Conservation (phyloP, 2,888 invertebrate species). For the Sarcophaga carnaria region DNA sequence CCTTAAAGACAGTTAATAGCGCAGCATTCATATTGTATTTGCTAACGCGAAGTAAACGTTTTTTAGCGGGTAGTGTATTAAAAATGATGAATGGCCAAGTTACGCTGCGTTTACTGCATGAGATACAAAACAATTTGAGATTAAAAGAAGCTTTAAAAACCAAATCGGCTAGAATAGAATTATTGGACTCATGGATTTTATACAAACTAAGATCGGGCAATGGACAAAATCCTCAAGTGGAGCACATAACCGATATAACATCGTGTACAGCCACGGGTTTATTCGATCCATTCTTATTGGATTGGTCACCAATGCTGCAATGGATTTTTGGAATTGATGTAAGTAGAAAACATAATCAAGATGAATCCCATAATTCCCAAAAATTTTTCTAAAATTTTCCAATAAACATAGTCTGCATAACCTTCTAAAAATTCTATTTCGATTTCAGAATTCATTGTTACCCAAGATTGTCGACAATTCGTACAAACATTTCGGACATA, state of each 20-base stretch:
- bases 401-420: no score
- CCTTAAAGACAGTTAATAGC: constrained; percentile 84
- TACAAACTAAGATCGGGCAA: constrained; percentile 86
- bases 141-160: constrained; percentile 86
- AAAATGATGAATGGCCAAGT: constrained; percentile 94
- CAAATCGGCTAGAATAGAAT: constrained; percentile 90
- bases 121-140: constrained; percentile 87
- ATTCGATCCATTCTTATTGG: constrained; percentile 94
- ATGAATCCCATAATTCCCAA: no score
- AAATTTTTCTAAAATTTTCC: no score
- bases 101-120: constrained; percentile 90
- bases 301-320: constrained; percentile 89
- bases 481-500: constrained; percentile 86
- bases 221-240: constrained; percentile 72
- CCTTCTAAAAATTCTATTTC: no score
- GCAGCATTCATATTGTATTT: constrained; percentile 86
- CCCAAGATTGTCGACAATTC: constrained; percentile 92
- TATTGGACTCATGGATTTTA: constrained; percentile 96
- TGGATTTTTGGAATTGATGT: constrained; percentile 86
- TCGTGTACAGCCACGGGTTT: constrained; percentile 95
- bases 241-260: constrained; percentile 93
- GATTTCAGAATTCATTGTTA: constrained; percentile 86
- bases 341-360: constrained; percentile 59
- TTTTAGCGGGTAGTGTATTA: constrained; percentile 91
- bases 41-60: constrained; percentile 90